These are phyloP conservation scores for Actinia equina DNA, from an alignment of 64 coral and sea anemone species.

Conservation along the genomic window DNA sequence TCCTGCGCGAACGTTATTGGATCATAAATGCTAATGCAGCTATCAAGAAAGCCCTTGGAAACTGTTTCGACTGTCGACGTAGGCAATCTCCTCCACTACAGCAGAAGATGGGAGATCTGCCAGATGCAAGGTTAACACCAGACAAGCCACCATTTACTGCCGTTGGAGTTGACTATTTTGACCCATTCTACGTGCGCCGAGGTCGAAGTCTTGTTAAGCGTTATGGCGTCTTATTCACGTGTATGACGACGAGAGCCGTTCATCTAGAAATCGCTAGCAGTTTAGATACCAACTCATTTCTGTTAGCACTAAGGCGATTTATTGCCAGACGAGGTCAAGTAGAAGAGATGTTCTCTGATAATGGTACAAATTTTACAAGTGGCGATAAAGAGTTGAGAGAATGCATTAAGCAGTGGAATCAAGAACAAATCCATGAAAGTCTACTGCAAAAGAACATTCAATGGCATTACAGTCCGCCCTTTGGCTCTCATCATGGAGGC, in stretches of 20 bases:
- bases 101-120: conserved; percentile 27
- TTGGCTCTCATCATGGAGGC: conserved; percentile 25
- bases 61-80: conserved; percentile 1
- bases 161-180: neutral
- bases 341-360: conserved; percentile 19
- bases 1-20: conserved; percentile 5
- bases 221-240: conserved; percentile 1
- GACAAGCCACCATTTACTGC: neutral
- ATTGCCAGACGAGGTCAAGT: conserved; percentile 23
- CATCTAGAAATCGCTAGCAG: neutral
- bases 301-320: neutral
- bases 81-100: neutral
- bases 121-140: neutral
- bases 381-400: conserved; percentile 13
- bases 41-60: neutral
- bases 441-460: neutral
- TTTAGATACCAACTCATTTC: conserved; percentile 15
- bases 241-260: neutral
- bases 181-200: neutral
- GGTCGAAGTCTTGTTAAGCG: neutral
- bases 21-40: conserved; percentile 9
- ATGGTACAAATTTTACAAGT: conserved; percentile 25
- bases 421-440: conserved; percentile 9
- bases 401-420: conserved; percentile 10
- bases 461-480: conserved; percentile 36